Base-by-base conservation (phyloP, 92 coral and sea anemone genomes). In the Phenganax marumi region DNA sequence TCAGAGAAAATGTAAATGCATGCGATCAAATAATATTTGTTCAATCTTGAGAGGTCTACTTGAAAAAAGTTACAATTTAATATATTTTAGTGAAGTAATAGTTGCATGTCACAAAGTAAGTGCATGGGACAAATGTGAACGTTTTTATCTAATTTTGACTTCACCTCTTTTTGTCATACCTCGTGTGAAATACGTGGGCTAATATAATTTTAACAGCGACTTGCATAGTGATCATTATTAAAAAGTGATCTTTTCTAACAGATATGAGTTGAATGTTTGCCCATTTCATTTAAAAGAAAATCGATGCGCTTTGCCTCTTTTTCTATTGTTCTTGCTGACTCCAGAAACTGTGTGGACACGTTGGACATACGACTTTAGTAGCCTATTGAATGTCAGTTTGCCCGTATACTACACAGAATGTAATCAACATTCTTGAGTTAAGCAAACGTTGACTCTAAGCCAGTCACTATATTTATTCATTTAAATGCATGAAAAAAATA, bases 251-350 rank as follows among this genome's bases (percentile, higher is more conserved):
- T 76, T 58, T 8, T 61, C 73, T 78, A 61, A 78, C 83, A 61
- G 70, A 72, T 43, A 62, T 62, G 63, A 78, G 61, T 52, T 63
- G 52, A 24, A 33, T 78, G 83, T 78, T 78, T 78, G 73, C 17
- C 83, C 22, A 78, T 51, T 33, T 72, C 72, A 78, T 78, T 78
- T 78, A 63, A 60, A 71, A 11, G 83, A 18, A 33, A 33, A 72
- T 78, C 83, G 83, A 18, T 63, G 83, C 83, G 83, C 83, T 78
- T 78, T 78, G 60, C 83, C 83, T 78, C 47, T 48, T 43, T 39
- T n/a, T 21, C 83, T 13, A 78, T 78, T 78, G 83, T 78, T 78
- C 83, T 61, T 78, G 83, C 71, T 58, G 83, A 78, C 81, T 26
- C 69, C 60, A 69, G 70, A 77, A 77, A 60, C 70, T 56, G 68